A percentile compares a stretch with the other conserved stretches of the same genome.
Conservation (phyloP, 2,888 invertebrate genomes). For the Alsophila aescularia region DNA sequence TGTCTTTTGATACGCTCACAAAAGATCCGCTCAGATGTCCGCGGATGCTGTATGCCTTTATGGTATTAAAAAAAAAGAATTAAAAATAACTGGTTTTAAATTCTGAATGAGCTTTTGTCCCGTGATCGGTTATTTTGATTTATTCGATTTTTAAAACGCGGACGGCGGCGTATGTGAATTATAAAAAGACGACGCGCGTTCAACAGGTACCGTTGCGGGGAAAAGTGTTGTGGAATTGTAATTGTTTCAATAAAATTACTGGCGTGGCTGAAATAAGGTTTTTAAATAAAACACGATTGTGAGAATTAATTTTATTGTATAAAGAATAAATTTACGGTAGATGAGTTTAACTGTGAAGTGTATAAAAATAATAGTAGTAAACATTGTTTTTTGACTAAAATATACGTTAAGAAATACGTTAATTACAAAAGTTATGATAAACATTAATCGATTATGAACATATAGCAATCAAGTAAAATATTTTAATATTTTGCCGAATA, state of each 20-base stretch:
- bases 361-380: no score
- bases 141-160: constrained; percentile 81
- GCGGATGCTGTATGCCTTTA: constrained; percentile 72
- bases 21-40: constrained; percentile 73
- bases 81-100: constrained; percentile 72
- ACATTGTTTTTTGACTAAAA: no score
- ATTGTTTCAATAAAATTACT: neutral
- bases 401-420: no score
- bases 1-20: constrained; percentile 71
- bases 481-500: no score
- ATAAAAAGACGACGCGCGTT: constrained; percentile 74
- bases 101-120: constrained; percentile 77
- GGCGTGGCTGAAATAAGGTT: neutral
- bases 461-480: no score
- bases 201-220: constrained; percentile 74
- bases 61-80: constrained; percentile 54
- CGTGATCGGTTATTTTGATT: constrained; percentile 82
- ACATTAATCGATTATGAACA: no score
- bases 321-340: no score
- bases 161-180: constrained; percentile 59
- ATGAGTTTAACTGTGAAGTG: no score
- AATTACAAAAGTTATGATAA: no score
- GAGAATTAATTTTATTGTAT: neutral
- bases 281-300: neutral
- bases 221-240: constrained; percentile 44